These are phyloP conservation scores for Andrena minutula DNA, from an alignment of 2,888 invertebrate species.

Conservation along the genomic window DNA sequence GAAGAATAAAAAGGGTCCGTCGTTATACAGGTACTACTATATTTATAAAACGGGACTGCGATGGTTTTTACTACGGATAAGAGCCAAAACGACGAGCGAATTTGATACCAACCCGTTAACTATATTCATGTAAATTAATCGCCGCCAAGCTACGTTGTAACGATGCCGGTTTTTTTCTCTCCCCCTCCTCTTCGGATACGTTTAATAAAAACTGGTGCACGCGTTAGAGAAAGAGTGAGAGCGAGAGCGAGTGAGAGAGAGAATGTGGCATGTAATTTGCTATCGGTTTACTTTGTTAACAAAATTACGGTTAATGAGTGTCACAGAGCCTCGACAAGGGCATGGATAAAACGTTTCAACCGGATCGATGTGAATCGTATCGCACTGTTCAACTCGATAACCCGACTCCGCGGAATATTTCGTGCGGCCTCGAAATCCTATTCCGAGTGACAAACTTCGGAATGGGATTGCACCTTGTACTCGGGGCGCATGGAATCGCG, in stretches of 20 bases:
- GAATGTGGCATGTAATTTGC: slow-evolving; percentile 29
- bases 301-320: slow-evolving; percentile 53
- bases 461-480: slow-evolving; percentile 38
- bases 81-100: slow-evolving; percentile 13
- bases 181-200: not conserved
- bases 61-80: slow-evolving; percentile 22
- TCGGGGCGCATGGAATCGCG: slow-evolving; percentile 20
- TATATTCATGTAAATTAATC: slow-evolving; percentile 21
- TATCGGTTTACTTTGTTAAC: slow-evolving; percentile 37
- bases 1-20: slow-evolving; percentile 16
- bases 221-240: not conserved
- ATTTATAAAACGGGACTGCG: slow-evolving; percentile 21
- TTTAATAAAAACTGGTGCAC: slow-evolving; percentile 18
- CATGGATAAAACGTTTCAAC: slow-evolving; percentile 24
- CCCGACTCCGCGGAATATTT: slow-evolving; percentile 52
- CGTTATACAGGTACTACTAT: slow-evolving; percentile 26
- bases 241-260: slow-evolving; percentile 5
- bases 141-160: slow-evolving; percentile 10
- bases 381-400: slow-evolving; percentile 44
- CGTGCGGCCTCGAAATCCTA: slow-evolving; percentile 41
- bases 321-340: slow-evolving; percentile 11
- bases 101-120: slow-evolving; percentile 30
- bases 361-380: slow-evolving; percentile 58
- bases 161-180: not conserved
- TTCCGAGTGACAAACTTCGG: slow-evolving; percentile 51